phyloP scores from a whole-genome alignment of 2,797 vertebrate species.

The Neopelma chrysocephalum region DNA sequence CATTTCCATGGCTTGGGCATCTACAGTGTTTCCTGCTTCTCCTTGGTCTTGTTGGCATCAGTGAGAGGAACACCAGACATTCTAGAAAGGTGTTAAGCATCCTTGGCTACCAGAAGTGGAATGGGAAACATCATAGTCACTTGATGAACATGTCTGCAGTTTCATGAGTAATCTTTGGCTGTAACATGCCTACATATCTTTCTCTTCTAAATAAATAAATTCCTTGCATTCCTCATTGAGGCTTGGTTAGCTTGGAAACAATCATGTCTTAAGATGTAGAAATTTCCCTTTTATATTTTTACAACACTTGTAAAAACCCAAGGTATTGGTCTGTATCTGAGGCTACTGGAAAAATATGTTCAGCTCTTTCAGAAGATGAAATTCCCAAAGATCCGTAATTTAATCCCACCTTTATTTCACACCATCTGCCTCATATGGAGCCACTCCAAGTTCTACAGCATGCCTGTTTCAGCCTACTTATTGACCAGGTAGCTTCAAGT shows the following conservation, averaged over 20 bases:
- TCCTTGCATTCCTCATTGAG: neutral
- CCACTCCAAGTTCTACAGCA: constrained; percentile 80
- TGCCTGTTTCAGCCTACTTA: constrained; percentile 82
- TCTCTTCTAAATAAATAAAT: neutral
- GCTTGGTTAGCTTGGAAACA: neutral
- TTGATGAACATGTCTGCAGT: neutral
- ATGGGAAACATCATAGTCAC: neutral
- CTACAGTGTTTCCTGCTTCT: neutral
- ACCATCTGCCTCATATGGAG: constrained; percentile 82
- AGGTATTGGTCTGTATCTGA: constrained; percentile 80
- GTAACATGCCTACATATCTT: neutral
- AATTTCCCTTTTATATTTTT: neutral
- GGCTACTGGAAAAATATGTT: constrained; percentile 74
- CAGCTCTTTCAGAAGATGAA: constrained; percentile 74
- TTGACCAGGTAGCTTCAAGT: constrained; percentile 76
- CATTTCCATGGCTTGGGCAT: neutral
- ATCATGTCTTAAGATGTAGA: neutral
- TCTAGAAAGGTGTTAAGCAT: neutral
- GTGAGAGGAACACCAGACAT: neutral
- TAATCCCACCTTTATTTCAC: constrained; percentile 79
- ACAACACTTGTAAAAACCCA: constrained; percentile 80
- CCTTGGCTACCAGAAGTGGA: neutral
- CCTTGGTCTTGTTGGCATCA: neutral
- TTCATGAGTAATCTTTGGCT: neutral
- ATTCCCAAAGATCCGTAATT: constrained; percentile 65